These are phyloP conservation scores for Glaucidium brasilianum DNA, from an alignment of 2,113 vertebrate species.

Conservation along the genomic window DNA sequence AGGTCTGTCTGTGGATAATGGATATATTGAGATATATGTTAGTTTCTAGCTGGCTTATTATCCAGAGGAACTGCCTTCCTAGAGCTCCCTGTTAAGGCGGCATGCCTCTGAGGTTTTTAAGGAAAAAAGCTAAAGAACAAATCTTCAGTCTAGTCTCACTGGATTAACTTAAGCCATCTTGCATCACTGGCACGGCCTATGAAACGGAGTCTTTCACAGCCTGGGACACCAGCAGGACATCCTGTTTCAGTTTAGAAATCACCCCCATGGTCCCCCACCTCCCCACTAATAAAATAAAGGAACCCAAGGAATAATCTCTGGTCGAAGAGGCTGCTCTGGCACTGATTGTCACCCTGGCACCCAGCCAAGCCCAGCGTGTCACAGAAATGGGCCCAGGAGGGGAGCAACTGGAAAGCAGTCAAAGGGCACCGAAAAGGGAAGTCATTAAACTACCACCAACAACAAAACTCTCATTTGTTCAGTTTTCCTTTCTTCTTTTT, in stretches of 20 bases:
- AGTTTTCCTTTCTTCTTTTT: conserved; percentile 23
- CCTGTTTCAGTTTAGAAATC: conserved; percentile 84
- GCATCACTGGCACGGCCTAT: not conserved
- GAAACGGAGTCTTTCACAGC: conserved; percentile 62
- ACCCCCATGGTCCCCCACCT: conserved; percentile 54
- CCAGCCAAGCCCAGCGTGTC: conserved; percentile 69
- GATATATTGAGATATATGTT: not conserved
- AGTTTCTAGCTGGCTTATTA: not conserved
- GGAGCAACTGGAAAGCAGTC: conserved; percentile 65
- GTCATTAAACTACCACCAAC: conserved; percentile 58
- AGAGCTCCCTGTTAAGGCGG: not conserved
- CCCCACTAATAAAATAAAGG: conserved; percentile 77
- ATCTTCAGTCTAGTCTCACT: conserved; percentile 57
- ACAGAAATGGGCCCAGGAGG: conserved; percentile 40
- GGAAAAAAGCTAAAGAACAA: conserved; percentile 30
- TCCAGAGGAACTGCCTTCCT: not conserved
- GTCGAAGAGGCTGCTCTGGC: conserved; percentile 76
- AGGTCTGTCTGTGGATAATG: conserved; percentile 3
- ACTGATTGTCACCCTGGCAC: conserved; percentile 86
- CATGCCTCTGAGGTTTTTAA: conserved; percentile 35
- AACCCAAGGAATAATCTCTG: conserved; percentile 75
- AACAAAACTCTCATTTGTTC: conserved; percentile 53
- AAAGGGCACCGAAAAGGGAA: conserved; percentile 73
- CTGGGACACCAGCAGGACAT: conserved; percentile 79
- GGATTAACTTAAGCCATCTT: conserved; percentile 79